phyloP scores from a whole-genome alignment of 1,140 invertebrate species.

The Brachionus calyciflorus region DNA sequence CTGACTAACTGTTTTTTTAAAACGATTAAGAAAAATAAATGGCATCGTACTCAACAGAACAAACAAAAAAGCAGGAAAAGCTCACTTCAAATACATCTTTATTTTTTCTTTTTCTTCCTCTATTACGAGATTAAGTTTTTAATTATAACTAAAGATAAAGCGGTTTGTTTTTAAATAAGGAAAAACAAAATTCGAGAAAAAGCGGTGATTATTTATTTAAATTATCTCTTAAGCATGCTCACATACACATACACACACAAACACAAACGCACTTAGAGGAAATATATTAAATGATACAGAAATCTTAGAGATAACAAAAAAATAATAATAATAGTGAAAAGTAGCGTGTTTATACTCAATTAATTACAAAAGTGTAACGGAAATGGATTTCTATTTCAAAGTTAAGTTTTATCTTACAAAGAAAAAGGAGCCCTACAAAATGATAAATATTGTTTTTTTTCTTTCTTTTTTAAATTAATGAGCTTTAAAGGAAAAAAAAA shows the following conservation, averaged over 20 bases:
- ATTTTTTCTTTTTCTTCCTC: background rate
- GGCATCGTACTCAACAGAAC: background rate
- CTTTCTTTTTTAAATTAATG: too few species aligned
- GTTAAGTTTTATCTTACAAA: background rate
- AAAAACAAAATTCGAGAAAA: too few species aligned
- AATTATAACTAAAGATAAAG: background rate
- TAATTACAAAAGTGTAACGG: conserved; percentile 40
- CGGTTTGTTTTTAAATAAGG: background rate
- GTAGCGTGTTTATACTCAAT: conserved; percentile 32
- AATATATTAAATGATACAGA: conserved; percentile 28
- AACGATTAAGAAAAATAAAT: background rate
- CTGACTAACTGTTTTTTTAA: background rate
- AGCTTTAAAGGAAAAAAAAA: too few species aligned
- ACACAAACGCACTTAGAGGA: too few species aligned
- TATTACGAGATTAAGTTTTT: conserved; percentile 41
- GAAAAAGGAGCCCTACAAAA: too few species aligned
- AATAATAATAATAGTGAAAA: conserved; percentile 6
- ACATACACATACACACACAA: too few species aligned
- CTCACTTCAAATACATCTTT: too few species aligned
- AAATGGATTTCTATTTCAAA: background rate
- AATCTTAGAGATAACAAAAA: conserved; percentile 32
- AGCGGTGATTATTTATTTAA: conserved; percentile 24
- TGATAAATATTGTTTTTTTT: too few species aligned
- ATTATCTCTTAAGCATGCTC: conserved; percentile 12
- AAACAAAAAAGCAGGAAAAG: background rate